These are phyloP conservation scores for Lydus trimaculatus DNA, from an alignment of 2,888 invertebrate species.

Conservation along the genomic window DNA sequence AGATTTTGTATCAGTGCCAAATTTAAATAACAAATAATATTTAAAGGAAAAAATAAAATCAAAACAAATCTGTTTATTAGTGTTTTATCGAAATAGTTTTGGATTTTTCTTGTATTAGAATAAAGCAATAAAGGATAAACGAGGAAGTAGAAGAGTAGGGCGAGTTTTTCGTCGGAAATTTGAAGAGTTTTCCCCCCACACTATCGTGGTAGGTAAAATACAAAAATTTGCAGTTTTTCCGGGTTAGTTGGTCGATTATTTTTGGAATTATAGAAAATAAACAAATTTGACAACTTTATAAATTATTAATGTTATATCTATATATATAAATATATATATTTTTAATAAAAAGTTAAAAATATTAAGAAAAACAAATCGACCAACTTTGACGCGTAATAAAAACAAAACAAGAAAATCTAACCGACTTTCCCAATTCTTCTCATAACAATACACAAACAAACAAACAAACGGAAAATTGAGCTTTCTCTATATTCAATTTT, in stretches of 20 bases:
- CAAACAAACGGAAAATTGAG: background rate
- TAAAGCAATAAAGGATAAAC: too few species aligned
- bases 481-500: background rate
- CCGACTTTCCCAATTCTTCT: background rate
- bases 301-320: too few species aligned
- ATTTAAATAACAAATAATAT: background rate
- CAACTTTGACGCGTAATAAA: background rate
- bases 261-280: background rate
- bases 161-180: too few species aligned
- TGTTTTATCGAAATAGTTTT: background rate
- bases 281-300: background rate
- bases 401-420: background rate
- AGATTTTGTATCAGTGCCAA: background rate
- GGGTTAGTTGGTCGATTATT: background rate
- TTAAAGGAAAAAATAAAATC: background rate
- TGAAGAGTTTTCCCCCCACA: background rate
- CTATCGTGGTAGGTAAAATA: background rate
- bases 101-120: too few species aligned
- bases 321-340: too few species aligned
- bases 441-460: background rate
- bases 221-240: background rate
- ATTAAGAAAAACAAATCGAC: background rate
- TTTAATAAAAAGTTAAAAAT: background rate
- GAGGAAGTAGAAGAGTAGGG: too few species aligned
- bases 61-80: background rate